Base-by-base conservation (phyloP, 2,888 invertebrate genomes). In the Drosophila tripunctata region DNA sequence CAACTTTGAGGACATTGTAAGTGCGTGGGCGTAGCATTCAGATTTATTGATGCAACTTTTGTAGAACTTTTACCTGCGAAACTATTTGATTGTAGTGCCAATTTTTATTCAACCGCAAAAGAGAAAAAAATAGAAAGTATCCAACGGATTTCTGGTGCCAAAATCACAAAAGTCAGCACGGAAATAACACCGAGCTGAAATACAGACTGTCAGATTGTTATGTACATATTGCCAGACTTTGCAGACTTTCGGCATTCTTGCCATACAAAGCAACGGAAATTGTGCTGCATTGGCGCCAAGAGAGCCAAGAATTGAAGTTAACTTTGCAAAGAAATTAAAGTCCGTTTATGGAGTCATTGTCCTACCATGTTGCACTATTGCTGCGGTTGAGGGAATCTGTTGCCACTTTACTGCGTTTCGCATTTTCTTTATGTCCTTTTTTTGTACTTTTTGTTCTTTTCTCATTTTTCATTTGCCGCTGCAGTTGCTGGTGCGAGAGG, bases 321-420 rank as follows among this genome's bases (percentile, higher is more conserved):
- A 33, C 44, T 52, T 50, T 54, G 21, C 50, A 71, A 67, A 48
- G 66, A 78, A 75, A 83, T 88, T 75, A 79, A 87, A 88, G 83
- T 80, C 75, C 86, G 87, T 83, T 84, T 84, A 88, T 88, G 78
- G 83, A 84, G 83, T 68, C 80, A 83, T 87, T 86, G 75, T 72
- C 47, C 69, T 63, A 56, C 61, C 67, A 70, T 47, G 67, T 45
- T 70, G 78, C 75, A 67, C 48, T 65, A 50, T 35, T 38, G 57
- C 44, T 74, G 82, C 60, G 81, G 57, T 69, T 38, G 41, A 44
- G 44, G 56, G 48, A 78, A 57, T 78, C 69, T 54, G 55, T 31
- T 38, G 54, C 44, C 55, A 67, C 48, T 70, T 54, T 51, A 21
- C 36, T 30, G 27, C 17, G 24, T 14, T 52, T 73, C 54, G 12